phyloP scores from a whole-genome alignment of 2,113 vertebrate species.

The Pica pica region DNA sequence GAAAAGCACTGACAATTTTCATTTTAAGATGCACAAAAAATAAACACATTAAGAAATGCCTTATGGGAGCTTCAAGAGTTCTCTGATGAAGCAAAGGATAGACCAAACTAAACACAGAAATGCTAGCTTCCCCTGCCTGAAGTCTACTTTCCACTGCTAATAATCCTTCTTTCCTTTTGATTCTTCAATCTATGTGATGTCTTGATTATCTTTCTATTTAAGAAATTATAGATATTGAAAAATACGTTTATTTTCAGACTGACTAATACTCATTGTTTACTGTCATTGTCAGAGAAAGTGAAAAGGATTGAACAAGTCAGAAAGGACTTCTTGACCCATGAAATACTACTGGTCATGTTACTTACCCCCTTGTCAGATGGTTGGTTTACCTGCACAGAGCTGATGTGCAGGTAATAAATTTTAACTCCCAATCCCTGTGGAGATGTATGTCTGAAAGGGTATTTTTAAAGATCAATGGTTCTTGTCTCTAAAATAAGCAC shows the following conservation, averaged over 20 bases:
- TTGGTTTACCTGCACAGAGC: slow-evolving; percentile 38
- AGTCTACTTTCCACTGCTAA: background rate
- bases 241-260: background rate
- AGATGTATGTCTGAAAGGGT: slow-evolving; percentile 1
- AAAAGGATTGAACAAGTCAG: background rate
- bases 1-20: background rate
- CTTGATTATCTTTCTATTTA: background rate
- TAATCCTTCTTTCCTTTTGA: background rate
- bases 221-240: background rate
- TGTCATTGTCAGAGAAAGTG: background rate
- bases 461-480: slow-evolving; percentile 29
- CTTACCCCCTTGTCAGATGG: slow-evolving; percentile 6
- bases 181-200: background rate
- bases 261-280: background rate
- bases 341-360: background rate
- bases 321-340: background rate
- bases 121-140: background rate
- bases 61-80: background rate
- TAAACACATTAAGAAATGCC: background rate
- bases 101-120: background rate
- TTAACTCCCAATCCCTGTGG: background rate
- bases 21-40: background rate
- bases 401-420: slow-evolving; percentile 43
- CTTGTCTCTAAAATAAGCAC: background rate
- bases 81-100: background rate